Conservation (phyloP, 1,140 invertebrate genomes). For the Laupala kohalensis region DNA sequence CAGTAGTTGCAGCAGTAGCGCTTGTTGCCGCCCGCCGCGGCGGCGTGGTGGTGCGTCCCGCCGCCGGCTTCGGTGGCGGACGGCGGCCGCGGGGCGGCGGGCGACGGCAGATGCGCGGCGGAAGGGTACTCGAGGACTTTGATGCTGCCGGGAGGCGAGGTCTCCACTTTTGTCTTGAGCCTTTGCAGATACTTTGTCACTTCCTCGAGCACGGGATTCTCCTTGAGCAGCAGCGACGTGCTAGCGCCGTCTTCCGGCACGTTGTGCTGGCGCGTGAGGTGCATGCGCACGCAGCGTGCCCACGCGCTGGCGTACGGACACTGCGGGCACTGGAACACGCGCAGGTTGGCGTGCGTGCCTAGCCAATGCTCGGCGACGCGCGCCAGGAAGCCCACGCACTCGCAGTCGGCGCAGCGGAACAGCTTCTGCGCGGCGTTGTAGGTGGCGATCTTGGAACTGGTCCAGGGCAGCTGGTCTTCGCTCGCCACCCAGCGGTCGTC, state of each 20-base stretch:
- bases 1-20: conserved; percentile 74
- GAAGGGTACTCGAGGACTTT: conserved; percentile 18
- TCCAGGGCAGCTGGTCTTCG: conserved; percentile 52
- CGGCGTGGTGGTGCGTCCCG: conserved; percentile 16
- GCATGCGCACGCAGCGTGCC: conserved; percentile 58
- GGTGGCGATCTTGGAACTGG: conserved; percentile 51
- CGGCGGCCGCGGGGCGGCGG: conserved; percentile 1
- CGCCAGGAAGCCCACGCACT: conserved; percentile 62
- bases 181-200: conserved; percentile 54
- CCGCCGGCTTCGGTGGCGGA: conserved; percentile 18
- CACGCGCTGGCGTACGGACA: conserved; percentile 61
- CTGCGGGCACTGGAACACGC: conserved; percentile 56
- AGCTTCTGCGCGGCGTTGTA: conserved; percentile 58
- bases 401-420: conserved; percentile 61
- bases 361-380: conserved; percentile 73
- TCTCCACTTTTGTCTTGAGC: conserved; percentile 47
- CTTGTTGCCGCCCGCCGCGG: conserved; percentile 31
- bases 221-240: conserved; percentile 31
- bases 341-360: conserved; percentile 60
- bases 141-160: conserved; percentile 14
- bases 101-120: conserved; percentile 18
- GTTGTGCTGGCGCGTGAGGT: conserved; percentile 53
- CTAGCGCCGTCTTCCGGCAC: conserved; percentile 37
- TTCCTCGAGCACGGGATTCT: conserved; percentile 60
- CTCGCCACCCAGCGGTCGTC: conserved; percentile 55